Conservation (phyloP, 1,140 invertebrate genomes). For the Littorina saxatilis region DNA sequence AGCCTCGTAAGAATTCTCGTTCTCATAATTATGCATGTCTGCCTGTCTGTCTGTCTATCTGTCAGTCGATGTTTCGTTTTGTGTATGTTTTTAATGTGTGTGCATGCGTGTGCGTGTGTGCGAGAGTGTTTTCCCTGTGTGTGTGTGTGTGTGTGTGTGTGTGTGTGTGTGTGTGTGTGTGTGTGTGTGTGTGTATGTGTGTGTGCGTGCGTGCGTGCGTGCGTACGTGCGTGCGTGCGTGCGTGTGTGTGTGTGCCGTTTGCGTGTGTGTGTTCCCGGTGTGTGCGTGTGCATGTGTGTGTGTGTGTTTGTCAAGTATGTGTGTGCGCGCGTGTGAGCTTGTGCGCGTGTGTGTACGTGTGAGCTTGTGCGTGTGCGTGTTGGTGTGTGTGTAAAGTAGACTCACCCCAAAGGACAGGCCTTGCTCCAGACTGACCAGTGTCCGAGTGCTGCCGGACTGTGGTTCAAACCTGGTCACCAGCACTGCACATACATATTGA, state of each 20-base stretch:
- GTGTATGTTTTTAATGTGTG: no score
- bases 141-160: no score
- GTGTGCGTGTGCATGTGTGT: not conserved
- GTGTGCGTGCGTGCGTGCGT: not conserved
- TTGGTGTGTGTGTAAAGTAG: no score
- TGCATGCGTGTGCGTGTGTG: no score
- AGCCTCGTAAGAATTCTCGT: no score
- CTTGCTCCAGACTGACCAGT: slow-evolving; percentile 59
- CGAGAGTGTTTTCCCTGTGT: no score
- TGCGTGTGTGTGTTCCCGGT: not conserved
- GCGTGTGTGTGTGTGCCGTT: not conserved
- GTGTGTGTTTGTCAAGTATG: not conserved
- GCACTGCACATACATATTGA: slow-evolving; percentile 61
- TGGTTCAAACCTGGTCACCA: slow-evolving; percentile 64
- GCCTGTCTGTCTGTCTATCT: no score
- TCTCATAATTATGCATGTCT: no score
- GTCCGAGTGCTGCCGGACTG: slow-evolving; percentile 51
- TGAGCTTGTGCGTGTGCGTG: not conserved
- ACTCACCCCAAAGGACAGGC: slow-evolving; percentile 72
- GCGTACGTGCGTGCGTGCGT: not conserved
- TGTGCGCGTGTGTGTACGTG: slow-evolving; percentile 1
- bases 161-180: slow-evolving; percentile 2
- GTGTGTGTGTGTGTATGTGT: not conserved
- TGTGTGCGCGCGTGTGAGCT: not conserved
- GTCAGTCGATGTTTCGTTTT: no score